These are phyloP conservation scores for Caradrina kadenii DNA, from an alignment of 2,888 invertebrate genomes.

Conservation along the genomic window DNA sequence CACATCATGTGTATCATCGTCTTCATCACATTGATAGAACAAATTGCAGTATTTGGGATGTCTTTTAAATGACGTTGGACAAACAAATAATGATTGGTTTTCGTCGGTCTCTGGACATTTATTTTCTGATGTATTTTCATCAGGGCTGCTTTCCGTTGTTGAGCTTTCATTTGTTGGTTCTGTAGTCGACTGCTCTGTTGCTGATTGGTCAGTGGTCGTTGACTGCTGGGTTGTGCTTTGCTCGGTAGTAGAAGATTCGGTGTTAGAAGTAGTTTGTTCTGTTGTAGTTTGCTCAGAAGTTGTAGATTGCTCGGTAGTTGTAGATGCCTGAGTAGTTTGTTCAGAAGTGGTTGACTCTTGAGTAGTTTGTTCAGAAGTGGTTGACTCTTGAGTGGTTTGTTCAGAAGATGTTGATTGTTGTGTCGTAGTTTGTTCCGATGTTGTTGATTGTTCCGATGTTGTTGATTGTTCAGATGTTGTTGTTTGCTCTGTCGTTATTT, in stretches of 20 bases:
- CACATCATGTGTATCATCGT: slow-evolving; percentile 92
- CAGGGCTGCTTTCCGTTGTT: slow-evolving; percentile 66
- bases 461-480: slow-evolving; percentile 25
- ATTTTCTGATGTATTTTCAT: slow-evolving; percentile 69
- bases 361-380: slow-evolving; percentile 27
- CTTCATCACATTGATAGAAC: slow-evolving; percentile 95
- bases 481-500: slow-evolving; percentile 24
- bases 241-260: slow-evolving; percentile 35
- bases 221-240: slow-evolving; percentile 65
- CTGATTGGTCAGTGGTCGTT: slow-evolving; percentile 36
- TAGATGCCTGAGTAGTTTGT: slow-evolving; percentile 39
- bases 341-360: slow-evolving; percentile 58
- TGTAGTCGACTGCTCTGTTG: slow-evolving; percentile 65
- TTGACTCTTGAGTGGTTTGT: slow-evolving; percentile 23
- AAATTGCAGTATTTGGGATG: slow-evolving; percentile 96
- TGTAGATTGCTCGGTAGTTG: slow-evolving; percentile 14
- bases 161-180: slow-evolving; percentile 59
- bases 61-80: slow-evolving; percentile 95
- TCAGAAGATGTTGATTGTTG: slow-evolving; percentile 47
- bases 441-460: slow-evolving; percentile 25
- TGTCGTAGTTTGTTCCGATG: slow-evolving; percentile 33
- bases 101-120: slow-evolving; percentile 91
- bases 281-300: slow-evolving; percentile 14
- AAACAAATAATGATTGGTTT: slow-evolving; percentile 93
- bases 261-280: slow-evolving; percentile 59